Conservation (phyloP, 2,113 vertebrate genomes). For the Otus sunia region DNA sequence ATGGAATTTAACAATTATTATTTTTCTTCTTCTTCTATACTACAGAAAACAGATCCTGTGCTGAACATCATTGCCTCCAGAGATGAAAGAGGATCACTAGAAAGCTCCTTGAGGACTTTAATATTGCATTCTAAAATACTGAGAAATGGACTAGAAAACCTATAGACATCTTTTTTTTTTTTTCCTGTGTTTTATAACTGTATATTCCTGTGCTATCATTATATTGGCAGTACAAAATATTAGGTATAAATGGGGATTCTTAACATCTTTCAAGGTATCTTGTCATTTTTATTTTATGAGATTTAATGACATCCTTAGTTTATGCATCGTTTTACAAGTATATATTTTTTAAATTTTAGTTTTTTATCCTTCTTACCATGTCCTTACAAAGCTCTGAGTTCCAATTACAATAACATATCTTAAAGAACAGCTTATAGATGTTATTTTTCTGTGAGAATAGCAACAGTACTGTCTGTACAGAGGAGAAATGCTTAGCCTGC, state of each 20-base stretch:
- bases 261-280: not conserved
- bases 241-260: not conserved
- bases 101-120: not conserved
- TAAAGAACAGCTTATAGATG: not conserved
- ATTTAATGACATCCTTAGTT: not conserved
- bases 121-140: not conserved
- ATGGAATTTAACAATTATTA: not conserved
- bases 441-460: not conserved
- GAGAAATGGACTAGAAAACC: not conserved
- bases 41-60: not conserved
- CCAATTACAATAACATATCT: not conserved
- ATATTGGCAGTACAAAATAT: not conserved
- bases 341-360: not conserved
- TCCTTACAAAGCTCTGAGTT: not conserved
- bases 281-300: not conserved
- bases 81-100: not conserved
- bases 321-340: not conserved
- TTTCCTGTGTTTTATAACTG: not conserved
- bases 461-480: not conserved
- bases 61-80: not conserved
- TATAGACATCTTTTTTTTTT: not conserved
- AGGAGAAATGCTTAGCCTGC: constrained; percentile 34
- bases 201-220: not conserved
- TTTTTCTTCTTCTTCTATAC: not conserved
- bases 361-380: not conserved